Evolutionary conservation across 2,113 vertebrate species (phyloP).

Genomic region (Candoia aspera): DNA sequence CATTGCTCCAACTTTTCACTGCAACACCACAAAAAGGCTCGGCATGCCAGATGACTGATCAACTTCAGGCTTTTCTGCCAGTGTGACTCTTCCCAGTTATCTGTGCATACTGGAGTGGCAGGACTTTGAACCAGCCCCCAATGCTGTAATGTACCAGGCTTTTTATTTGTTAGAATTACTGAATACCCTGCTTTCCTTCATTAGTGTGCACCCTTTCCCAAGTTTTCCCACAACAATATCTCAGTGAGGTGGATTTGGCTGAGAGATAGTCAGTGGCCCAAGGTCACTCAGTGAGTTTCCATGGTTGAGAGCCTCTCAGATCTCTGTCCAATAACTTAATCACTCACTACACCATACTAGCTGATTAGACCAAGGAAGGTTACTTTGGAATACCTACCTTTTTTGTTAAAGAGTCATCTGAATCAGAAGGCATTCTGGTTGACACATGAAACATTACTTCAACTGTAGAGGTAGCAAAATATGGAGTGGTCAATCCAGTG

Average conservation of each 20-base stretch:
- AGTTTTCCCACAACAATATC: background rate
- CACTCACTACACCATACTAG: background rate
- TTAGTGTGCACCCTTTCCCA: background rate
- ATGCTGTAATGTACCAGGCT: background rate
- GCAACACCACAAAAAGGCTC: too few species aligned
- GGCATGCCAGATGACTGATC: too few species aligned
- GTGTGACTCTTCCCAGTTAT: background rate
- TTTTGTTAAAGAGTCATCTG: conserved; percentile 96
- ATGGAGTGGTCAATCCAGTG: conserved; percentile 93
- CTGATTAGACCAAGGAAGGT: background rate
- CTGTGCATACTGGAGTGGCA: background rate
- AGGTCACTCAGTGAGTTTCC: background rate
- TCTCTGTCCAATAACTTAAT: background rate
- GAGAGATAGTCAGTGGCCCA: background rate
- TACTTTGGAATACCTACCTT: conserved; percentile 79
- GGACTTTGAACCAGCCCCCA: background rate
- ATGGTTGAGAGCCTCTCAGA: background rate
- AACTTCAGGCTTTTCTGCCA: background rate
- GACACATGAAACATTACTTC: conserved; percentile 98
- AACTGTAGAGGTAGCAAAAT: conserved; percentile 96
- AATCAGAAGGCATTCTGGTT: conserved; percentile 97
- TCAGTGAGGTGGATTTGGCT: background rate
- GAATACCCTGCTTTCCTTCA: background rate
- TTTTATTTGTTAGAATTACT: background rate
- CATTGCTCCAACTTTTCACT: too few species aligned